phyloP scores from a whole-genome alignment of 2,888 invertebrate species.

The Cryptocephalus primarius region DNA sequence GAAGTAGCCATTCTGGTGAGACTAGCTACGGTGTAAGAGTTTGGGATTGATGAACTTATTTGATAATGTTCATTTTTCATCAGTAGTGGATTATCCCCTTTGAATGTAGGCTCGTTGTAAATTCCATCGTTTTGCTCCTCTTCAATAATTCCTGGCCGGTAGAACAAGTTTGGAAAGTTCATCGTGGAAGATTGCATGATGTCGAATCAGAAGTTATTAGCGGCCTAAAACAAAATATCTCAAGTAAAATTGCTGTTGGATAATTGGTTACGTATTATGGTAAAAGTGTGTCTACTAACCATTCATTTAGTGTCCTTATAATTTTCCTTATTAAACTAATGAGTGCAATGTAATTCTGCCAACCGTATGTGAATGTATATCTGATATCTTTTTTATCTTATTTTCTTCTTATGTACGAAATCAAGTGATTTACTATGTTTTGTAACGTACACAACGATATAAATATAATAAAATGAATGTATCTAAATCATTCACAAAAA shows the following conservation, averaged over 20 bases:
- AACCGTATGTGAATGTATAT: no score
- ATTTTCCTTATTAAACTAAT: no score
- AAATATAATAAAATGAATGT: no score
- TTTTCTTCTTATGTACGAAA: no score
- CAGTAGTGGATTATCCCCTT: conserved; percentile 10
- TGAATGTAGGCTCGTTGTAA: conserved; percentile 8
- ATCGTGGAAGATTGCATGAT: neutral
- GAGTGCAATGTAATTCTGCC: no score
- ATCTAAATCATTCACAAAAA: no score
- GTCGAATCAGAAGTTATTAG: neutral
- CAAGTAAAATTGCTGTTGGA: neutral
- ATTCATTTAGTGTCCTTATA: no score
- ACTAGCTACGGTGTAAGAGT: conserved; percentile 6
- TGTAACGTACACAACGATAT: no score
- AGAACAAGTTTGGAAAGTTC: conserved; percentile 12
- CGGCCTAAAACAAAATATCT: neutral
- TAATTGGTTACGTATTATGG: neutral
- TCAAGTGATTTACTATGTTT: no score
- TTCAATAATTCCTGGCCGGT: conserved; percentile 16
- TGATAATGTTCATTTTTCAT: conserved; percentile 8
- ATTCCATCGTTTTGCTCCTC: conserved; percentile 16
- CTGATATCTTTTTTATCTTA: no score
- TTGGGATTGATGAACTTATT: conserved; percentile 8
- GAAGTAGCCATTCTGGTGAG: conserved; percentile 8
- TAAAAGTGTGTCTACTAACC: neutral